Conservation (phyloP, 2,888 invertebrate species). For the Caenorhabditis sp. region DNA sequence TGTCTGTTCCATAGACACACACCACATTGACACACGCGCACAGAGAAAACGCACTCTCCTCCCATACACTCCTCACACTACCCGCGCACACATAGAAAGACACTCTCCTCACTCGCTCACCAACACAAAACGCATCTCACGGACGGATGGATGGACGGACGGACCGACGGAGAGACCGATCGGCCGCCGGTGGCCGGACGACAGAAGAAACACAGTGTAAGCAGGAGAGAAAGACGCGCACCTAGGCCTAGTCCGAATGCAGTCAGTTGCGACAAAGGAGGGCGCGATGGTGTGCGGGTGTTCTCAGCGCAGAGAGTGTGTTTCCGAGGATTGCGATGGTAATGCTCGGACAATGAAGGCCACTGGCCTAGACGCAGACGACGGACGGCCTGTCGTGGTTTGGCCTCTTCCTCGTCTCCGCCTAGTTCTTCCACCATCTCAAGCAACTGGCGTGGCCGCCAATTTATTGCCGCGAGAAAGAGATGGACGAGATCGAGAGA, state of each 20-base stretch:
- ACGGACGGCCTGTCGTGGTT: conserved; percentile 12
- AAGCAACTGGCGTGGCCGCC: conserved; percentile 11
- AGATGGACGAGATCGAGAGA: background rate
- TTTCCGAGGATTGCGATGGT: conserved; percentile 15
- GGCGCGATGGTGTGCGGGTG: conserved; percentile 40
- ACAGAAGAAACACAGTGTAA: conserved; percentile 27
- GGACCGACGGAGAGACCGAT: conserved; percentile 32
- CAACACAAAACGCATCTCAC: conserved; percentile 59
- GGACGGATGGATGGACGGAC: conserved; percentile 51
- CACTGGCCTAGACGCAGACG: conserved; percentile 27
- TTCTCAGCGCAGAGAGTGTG: conserved; percentile 15
- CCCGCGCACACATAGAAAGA: conserved; percentile 54
- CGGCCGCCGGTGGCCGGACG: conserved; percentile 25
- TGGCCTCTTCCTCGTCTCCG: conserved; percentile 1
- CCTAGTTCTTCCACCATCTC: background rate
- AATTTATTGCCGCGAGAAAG: background rate
- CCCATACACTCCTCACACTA: conserved; percentile 51
- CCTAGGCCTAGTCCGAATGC: conserved; percentile 37
- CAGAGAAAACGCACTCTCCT: conserved; percentile 35
- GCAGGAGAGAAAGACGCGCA: conserved; percentile 22
- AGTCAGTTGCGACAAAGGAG: conserved; percentile 42
- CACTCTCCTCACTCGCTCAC: conserved; percentile 47
- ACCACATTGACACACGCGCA: conserved; percentile 37
- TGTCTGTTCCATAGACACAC: conserved; percentile 53
- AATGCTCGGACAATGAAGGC: conserved; percentile 17